Evolutionary conservation across 1,140 invertebrate genomes (phyloP).

Genomic region (Grapholita molesta): DNA sequence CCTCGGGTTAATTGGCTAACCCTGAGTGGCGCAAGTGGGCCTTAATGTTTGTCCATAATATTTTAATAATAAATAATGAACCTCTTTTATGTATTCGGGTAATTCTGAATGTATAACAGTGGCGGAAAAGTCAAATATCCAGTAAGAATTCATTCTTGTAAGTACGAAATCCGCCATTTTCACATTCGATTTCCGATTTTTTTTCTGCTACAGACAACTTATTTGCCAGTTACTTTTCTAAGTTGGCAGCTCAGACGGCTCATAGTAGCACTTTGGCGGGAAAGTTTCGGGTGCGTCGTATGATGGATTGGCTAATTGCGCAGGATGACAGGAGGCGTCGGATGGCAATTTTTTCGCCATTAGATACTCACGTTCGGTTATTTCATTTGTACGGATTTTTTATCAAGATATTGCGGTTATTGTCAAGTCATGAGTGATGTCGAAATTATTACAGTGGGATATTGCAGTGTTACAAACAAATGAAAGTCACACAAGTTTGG

Average conservation of each 20-base stretch:
- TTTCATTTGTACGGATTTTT: slow-evolving; percentile 13
- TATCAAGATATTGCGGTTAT: slow-evolving; percentile 9
- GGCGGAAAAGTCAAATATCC: too few relatives aligned
- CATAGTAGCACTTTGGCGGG: slow-evolving; percentile 9
- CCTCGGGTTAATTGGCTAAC: too few relatives aligned
- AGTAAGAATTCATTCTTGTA: too few relatives aligned
- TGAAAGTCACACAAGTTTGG: background rate
- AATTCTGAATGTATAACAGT: too few relatives aligned
- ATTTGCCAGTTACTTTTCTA: background rate
- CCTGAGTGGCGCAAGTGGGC: too few relatives aligned
- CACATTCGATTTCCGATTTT: too few relatives aligned
- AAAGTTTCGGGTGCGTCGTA: slow-evolving; percentile 23
- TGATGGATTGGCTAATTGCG: slow-evolving; percentile 52
- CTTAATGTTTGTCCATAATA: too few relatives aligned
- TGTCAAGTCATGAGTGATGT: slow-evolving; percentile 12
- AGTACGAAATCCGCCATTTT: too few relatives aligned
- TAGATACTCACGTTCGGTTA: slow-evolving; percentile 16
- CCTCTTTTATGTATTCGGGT: too few relatives aligned
- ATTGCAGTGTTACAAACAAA: background rate
- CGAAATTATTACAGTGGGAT: background rate
- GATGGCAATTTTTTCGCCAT: slow-evolving; percentile 23
- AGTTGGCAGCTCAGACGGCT: background rate
- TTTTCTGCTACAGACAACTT: too few relatives aligned
- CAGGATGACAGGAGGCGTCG: slow-evolving; percentile 29
- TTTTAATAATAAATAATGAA: too few relatives aligned